Conservation (phyloP, 1,140 invertebrate genomes). For the Drosophila virilis region DNA sequence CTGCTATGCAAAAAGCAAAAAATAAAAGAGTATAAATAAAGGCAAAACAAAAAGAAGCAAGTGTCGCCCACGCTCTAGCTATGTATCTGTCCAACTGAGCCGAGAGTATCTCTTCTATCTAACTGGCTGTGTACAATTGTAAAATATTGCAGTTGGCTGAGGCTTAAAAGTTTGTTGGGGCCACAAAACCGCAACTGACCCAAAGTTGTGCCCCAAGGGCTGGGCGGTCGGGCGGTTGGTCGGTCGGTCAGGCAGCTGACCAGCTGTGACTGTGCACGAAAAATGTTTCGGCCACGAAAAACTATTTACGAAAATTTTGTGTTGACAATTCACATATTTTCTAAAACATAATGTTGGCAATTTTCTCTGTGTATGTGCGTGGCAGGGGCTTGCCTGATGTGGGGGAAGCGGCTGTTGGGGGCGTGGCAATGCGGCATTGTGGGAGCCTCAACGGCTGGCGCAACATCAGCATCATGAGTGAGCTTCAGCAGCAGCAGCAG, state of each 20-base stretch:
- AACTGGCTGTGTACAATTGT: constrained; percentile 63
- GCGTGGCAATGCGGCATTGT: constrained; percentile 31
- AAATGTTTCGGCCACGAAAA: constrained; percentile 65
- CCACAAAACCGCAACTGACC: constrained; percentile 72
- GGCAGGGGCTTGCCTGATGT: too few species aligned
- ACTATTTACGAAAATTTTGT: constrained; percentile 82
- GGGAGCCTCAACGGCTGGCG: constrained; percentile 67
- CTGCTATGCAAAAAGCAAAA: constrained; percentile 48
- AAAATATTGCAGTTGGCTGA: constrained; percentile 75
- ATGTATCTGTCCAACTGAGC: constrained; percentile 3
- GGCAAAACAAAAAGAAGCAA: constrained; percentile 2
- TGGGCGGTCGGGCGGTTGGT: background rate
- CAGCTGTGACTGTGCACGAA: constrained; percentile 56
- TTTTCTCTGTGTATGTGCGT: constrained; percentile 27
- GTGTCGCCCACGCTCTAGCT: constrained; percentile 3
- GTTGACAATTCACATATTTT: constrained; percentile 84
- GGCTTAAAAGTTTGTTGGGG: constrained; percentile 53
- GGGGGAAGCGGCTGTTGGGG: background rate
- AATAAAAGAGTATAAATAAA: constrained; percentile 5
- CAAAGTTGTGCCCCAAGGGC: constrained; percentile 56
- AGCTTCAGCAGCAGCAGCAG: constrained; percentile 51
- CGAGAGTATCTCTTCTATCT: constrained; percentile 12
- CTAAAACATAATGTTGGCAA: constrained; percentile 80
- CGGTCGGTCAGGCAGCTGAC: constrained; percentile 22
- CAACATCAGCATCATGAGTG: constrained; percentile 61